Conservation (phyloP, 1,140 invertebrate genomes). For the Stratiolaelaps scimitus region DNA sequence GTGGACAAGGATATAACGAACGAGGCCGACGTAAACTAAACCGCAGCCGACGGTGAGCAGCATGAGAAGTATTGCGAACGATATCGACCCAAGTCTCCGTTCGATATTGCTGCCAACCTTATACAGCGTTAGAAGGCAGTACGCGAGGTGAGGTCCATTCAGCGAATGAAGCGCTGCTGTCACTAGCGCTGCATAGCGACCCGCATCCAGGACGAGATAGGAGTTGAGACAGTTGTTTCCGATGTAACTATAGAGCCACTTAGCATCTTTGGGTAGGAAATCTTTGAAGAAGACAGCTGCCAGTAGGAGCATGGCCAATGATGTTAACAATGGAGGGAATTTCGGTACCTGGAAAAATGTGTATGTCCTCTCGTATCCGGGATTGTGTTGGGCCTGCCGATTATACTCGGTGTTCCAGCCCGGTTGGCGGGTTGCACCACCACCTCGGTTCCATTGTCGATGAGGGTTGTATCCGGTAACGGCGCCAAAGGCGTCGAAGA, state of each 20-base stretch:
- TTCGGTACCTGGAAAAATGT: slow-evolving; percentile 18
- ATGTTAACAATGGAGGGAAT: slow-evolving; percentile 19
- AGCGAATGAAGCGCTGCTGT: slow-evolving; percentile 1
- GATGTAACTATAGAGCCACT: background rate
- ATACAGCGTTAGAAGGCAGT: background rate
- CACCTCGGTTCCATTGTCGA: slow-evolving; percentile 3
- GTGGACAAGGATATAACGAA: background rate
- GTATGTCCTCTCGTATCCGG: slow-evolving; percentile 3
- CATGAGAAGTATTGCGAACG: background rate
- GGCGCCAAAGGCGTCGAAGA: slow-evolving; percentile 42
- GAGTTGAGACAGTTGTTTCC: slow-evolving; percentile 14
- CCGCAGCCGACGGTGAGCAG: background rate
- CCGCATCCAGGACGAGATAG: slow-evolving; percentile 3
- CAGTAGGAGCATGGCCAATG: background rate
- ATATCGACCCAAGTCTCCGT: background rate
- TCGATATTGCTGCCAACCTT: slow-evolving; percentile 10
- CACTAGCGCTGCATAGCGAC: background rate
- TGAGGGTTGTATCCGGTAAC: slow-evolving; percentile 16
- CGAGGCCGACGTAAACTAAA: background rate
- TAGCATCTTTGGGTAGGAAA: background rate
- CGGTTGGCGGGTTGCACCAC: background rate
- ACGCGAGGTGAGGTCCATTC: slow-evolving; percentile 1
- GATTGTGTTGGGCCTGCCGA: no score
- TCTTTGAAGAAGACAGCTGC: slow-evolving; percentile 5
- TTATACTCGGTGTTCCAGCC: background rate